Conservation (phyloP, 2,888 invertebrate species). For the Cheilosia scutellata region DNA sequence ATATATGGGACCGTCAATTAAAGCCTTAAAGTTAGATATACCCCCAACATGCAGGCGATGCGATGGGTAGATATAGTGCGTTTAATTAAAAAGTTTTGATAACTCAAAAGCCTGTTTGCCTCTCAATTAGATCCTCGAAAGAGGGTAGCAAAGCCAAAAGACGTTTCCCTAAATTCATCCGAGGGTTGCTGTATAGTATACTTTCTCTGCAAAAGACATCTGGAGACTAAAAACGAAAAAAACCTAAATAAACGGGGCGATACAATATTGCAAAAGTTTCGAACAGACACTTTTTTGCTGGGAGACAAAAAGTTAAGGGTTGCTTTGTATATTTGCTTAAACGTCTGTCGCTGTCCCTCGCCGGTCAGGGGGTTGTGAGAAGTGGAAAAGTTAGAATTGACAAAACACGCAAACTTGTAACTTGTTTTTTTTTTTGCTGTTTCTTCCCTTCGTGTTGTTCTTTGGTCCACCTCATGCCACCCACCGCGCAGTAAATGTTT, state of each 20-base stretch:
- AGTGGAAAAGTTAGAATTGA: constrained; percentile 75
- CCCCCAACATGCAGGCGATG: constrained; percentile 4
- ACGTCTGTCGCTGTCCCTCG: constrained; percentile 45
- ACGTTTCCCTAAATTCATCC: constrained; percentile 1
- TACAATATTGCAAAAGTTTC: constrained; percentile 74
- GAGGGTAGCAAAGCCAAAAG: constrained; percentile 27
- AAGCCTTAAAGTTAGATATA: constrained; percentile 45
- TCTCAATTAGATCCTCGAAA: constrained; percentile 67
- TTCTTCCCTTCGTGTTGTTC: constrained; percentile 11
- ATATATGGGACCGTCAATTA: constrained; percentile 57
- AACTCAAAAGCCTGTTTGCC: constrained; percentile 69
- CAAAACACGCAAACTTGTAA: constrained; percentile 74
- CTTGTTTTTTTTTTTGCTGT: constrained; percentile 37
- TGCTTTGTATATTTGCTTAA: constrained; percentile 71
- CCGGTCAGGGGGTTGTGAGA: constrained; percentile 37
- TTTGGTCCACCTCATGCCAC: neutral
- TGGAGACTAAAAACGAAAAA: constrained; percentile 12
- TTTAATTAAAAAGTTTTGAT: constrained; percentile 76
- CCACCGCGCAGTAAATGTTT: constrained; percentile 42
- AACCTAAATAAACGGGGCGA: constrained; percentile 43
- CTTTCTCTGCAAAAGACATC: constrained; percentile 39
- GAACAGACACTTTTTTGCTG: constrained; percentile 34
- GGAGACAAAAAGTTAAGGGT: constrained; percentile 66
- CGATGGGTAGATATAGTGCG: constrained; percentile 62
- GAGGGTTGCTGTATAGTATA: neutral